These are phyloP conservation scores for Oreocharis arfaki DNA, from an alignment of 2,113 vertebrate genomes.

Conservation along the genomic window DNA sequence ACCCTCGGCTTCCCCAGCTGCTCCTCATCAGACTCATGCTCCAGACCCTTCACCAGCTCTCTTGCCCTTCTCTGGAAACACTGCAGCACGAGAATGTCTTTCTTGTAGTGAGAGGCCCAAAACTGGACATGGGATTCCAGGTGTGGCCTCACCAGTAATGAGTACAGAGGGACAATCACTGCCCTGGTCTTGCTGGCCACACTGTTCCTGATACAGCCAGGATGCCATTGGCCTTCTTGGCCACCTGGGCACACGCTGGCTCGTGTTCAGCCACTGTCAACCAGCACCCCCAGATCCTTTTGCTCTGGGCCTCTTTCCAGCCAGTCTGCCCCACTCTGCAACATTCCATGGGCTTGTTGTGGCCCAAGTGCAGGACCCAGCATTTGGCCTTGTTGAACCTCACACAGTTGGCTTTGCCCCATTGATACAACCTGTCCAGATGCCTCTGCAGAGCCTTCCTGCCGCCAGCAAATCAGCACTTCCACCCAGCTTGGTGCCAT, in stretches of 20 bases:
- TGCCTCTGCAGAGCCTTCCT: background rate
- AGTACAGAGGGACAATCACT: background rate
- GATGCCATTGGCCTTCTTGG: background rate
- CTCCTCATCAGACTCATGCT: background rate
- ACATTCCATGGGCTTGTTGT: background rate
- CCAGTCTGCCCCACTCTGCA: background rate
- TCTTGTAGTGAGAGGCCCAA: background rate
- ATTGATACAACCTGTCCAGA: background rate
- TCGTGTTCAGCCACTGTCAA: background rate
- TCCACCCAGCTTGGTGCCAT: background rate
- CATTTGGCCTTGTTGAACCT: background rate
- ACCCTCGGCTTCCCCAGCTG: background rate
- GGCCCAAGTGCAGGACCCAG: background rate
- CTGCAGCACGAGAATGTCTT: background rate
- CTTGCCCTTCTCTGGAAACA: background rate
- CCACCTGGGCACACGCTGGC: too few species aligned
- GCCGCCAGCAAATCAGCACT: background rate
- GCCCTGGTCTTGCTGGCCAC: background rate
- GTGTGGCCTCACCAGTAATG: background rate
- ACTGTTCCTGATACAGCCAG: background rate
- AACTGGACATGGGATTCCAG: background rate
- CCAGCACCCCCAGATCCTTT: background rate
- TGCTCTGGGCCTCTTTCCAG: background rate
- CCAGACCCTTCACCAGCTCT: background rate
- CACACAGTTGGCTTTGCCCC: background rate